Percentiles rank a stretch among this genome's conserved stretches.
Evolutionary conservation across 2,888 invertebrate genomes (phyloP).

Genomic region (Galeruca laticollis): DNA sequence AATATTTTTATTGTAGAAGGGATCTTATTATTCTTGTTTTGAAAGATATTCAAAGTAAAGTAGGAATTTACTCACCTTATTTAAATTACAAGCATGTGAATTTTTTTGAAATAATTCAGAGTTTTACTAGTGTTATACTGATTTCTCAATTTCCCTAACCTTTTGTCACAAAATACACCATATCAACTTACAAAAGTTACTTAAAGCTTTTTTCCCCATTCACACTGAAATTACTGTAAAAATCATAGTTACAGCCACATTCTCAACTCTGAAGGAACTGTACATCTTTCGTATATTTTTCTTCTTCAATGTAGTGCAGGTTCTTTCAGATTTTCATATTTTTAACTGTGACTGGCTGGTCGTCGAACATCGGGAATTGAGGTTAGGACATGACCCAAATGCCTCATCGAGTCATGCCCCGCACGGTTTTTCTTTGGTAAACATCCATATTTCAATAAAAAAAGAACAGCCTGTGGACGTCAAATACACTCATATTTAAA

Average conservation of each 20-base stretch:
- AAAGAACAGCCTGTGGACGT: conserved; percentile 10
- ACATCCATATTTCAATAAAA: conserved; percentile 25
- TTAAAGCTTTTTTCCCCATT: conserved; percentile 57
- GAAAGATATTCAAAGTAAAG: too few relatives aligned
- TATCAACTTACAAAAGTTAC: conserved; percentile 44
- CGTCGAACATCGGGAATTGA: conserved; percentile 36
- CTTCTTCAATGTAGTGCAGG: conserved; percentile 45
- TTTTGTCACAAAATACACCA: conserved; percentile 34
- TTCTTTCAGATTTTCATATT: conserved; percentile 40
- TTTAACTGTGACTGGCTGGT: conserved; percentile 34
- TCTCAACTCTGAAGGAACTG: conserved; percentile 60
- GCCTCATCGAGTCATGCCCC: conserved; percentile 41
- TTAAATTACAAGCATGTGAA: too few relatives aligned
- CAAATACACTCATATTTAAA: not conserved
- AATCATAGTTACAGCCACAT: conserved; percentile 62
- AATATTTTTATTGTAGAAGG: too few relatives aligned
- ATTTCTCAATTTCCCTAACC: conserved; percentile 9
- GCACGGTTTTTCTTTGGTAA: conserved; percentile 39
- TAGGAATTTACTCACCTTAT: too few relatives aligned
- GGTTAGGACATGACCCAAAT: conserved; percentile 31
- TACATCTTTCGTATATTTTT: conserved; percentile 49
- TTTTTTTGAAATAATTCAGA: too few relatives aligned
- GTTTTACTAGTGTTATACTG: too few relatives aligned
- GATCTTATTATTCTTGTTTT: too few relatives aligned
- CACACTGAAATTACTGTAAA: conserved; percentile 57